Base-by-base conservation (phyloP, 2,113 vertebrate genomes). In the Tretioscincus oriximinensis region DNA sequence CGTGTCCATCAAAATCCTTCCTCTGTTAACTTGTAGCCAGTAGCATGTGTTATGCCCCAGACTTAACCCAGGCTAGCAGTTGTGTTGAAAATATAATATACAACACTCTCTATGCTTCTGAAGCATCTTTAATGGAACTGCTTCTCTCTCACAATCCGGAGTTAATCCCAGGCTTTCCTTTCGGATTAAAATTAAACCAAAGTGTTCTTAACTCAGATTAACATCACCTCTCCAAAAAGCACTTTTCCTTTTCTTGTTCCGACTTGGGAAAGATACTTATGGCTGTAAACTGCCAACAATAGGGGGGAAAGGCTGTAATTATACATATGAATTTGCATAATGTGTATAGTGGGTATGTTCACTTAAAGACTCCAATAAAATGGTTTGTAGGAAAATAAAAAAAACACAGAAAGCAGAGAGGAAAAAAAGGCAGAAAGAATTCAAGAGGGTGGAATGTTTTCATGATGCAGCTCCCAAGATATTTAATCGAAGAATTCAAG, bases 161-260 rank as follows among this genome's bases (percentile, higher is more conserved):
- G 64, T 60, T 76, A 81, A 76, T 81, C 73, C 80, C 28, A 5
- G 12, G 80, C 65, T 81, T 68, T 81, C 61, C 10, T 68, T 81
- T 31, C 80, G 75, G 80, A 81, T 81, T 81, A 75, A 67, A 75
- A 81, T 81, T 72, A 68, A 51, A 9, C 49, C 73, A 60, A 54
- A 81, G 72, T 45, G 26, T 75, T 81, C 80, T 75, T 51, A 45
- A 45, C 3, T 31, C 16, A 67, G 80, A 68, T 81, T 74, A 81
- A 26, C 72, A 75, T 68, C 64, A 68, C 26, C 73, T 81, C 70
- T 75, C 63, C 64, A 45, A 67, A 75, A 74, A 24, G 31, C 29
- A 28, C 58, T n/a, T 49, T 45, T 29, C 49, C 1, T 51, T n/a
- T 45, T 41, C 35, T n/a, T 21, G 20, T 47, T 24, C 47, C 24